Evolutionary conservation across 2,797 vertebrate genomes (phyloP), one percentile per base, ranked within the genome.

Genomic region (Pelobates cultripes): DNA sequence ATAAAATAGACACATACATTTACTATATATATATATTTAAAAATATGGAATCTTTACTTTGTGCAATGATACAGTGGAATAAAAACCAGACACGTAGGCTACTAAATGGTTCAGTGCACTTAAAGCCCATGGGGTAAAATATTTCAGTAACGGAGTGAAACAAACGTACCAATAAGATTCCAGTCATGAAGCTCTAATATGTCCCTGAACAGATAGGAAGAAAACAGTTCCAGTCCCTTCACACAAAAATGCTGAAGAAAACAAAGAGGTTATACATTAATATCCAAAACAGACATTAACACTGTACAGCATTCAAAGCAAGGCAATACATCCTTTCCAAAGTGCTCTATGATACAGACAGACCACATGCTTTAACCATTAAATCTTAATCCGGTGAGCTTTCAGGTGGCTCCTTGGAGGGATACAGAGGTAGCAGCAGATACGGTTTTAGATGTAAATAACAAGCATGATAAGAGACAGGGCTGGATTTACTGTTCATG

Each of bases 151-250:
- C 28, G 3, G 64, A 83, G 81, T 78, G 77, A 83, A 81, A 73
- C 75, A 82, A 73, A 79, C 71, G 86, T 92, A 97, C 98, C 97
- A 92, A 91, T 95, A 87, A 99, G 95, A 92, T 99, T 98, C 98
- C 98, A 99, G 93, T 99, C 98, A 44, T 99, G 99, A 53, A 99
- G 94, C 87, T 99, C 98, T 64, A 99, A 94, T 86, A 99, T 92
- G 88, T 99, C 97, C 93, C 94, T 94, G 92, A 99, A 99, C 43
- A 99, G 88, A 87, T 97, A 99, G 0, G 95, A 91, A 73, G 96
- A 94, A 72, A 99, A 99, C 51, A 97, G 91, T 88, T 99, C 97
- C 89, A 99, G 93, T 79, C 97, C 98, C 87, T 91, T 95, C 55
- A 98, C 94, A 68, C 97, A 99, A 93, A 96, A 99, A 93, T 99